These are phyloP conservation scores for Lasioglossum vierecki DNA, from an alignment of 2,888 invertebrate genomes.

Conservation along the genomic window DNA sequence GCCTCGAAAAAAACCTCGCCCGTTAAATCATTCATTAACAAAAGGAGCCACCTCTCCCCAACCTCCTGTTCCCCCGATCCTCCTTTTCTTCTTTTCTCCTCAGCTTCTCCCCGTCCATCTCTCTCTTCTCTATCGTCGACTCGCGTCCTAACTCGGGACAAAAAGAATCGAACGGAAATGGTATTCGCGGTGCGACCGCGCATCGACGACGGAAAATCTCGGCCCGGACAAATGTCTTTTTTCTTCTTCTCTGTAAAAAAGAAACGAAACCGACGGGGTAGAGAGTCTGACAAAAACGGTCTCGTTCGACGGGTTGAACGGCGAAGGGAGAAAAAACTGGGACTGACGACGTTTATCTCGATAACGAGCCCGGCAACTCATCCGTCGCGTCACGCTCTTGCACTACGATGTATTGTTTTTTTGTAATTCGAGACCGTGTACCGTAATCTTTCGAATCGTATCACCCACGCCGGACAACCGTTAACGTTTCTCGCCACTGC, in stretches of 20 bases:
- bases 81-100: neutral
- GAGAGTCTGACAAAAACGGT: slow-evolving; percentile 47
- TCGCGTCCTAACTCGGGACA: neutral
- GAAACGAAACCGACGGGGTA: slow-evolving; percentile 44
- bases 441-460: neutral
- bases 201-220: slow-evolving; percentile 1
- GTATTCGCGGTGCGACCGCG: neutral
- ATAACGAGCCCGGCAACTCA: slow-evolving; percentile 42
- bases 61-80: too few species aligned
- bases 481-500: neutral
- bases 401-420: neutral
- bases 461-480: neutral
- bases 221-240: slow-evolving; percentile 40
- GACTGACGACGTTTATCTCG: slow-evolving; percentile 52
- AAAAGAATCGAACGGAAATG: neutral
- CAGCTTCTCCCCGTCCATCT: neutral
- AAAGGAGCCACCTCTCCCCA: neutral
- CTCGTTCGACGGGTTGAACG: slow-evolving; percentile 32
- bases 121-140: neutral
- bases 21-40: slow-evolving; percentile 51
- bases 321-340: slow-evolving; percentile 16
- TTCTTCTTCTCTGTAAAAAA: slow-evolving; percentile 46
- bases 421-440: neutral
- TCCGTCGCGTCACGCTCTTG: slow-evolving; percentile 26
- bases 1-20: slow-evolving; percentile 19